phyloP scores from a whole-genome alignment of 1,140 invertebrate genomes.

The Drosophila elegans region DNA sequence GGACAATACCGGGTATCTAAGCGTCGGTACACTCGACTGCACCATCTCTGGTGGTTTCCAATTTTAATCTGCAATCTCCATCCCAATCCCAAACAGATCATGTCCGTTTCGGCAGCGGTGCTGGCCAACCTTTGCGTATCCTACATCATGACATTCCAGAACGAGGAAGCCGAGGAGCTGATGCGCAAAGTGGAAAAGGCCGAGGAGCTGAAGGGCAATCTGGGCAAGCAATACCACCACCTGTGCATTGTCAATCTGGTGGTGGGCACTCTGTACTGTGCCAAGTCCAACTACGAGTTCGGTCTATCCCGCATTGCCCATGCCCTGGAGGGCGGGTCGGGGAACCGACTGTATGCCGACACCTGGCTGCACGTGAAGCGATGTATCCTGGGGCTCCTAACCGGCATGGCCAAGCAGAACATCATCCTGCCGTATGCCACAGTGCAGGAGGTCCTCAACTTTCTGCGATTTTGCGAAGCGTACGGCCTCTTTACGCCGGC shows the following conservation, averaged over 20 bases:
- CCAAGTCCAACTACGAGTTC: constrained; percentile 99
- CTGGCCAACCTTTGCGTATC: constrained; percentile 99
- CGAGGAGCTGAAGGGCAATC: constrained; percentile 96
- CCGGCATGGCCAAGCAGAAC: constrained; percentile 95
- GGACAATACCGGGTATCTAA: neutral
- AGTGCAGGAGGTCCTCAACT: constrained; percentile 94
- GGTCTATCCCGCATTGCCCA: constrained; percentile 96
- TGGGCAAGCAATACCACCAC: constrained; percentile 98
- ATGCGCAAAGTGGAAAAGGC: constrained; percentile 99
- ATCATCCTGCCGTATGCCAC: constrained; percentile 94
- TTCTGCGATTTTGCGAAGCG: constrained; percentile 94
- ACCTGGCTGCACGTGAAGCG: constrained; percentile 98
- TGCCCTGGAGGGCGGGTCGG: constrained; percentile 80
- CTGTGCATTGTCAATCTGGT: constrained; percentile 99
- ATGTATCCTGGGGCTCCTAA: constrained; percentile 95
- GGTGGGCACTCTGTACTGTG: constrained; percentile 99
- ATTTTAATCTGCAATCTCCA: constrained; percentile 12
- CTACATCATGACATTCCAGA: constrained; percentile 99
- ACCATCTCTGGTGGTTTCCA: neutral
- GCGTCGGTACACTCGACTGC: neutral
- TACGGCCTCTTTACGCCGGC: constrained; percentile 82
- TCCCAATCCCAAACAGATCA: constrained; percentile 87
- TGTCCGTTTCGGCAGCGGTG: constrained; percentile 98
- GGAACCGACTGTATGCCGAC: constrained; percentile 91
- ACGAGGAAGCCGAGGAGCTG: constrained; percentile 99